A percentile compares a stretch with the other conserved stretches of the same genome.
Evolutionary conservation across 2,113 vertebrate species (phyloP).

Genomic region (Cyanocitta stelleri): DNA sequence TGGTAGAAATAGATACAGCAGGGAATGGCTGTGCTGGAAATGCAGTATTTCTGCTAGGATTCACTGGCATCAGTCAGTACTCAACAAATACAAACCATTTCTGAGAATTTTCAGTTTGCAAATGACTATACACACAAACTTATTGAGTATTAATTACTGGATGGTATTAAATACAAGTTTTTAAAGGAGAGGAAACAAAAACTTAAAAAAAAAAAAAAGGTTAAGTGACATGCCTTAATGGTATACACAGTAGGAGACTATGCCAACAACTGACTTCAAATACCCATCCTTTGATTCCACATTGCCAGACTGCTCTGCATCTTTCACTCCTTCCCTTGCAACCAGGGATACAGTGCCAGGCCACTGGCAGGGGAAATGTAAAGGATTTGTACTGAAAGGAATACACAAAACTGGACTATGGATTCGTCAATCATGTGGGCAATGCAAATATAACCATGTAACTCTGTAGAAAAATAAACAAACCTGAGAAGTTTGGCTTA

Average conservation of each 20-base stretch:
- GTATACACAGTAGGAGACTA: background rate
- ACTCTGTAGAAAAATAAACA: background rate
- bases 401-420: background rate
- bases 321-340: background rate
- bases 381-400: background rate
- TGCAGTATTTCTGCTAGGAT: background rate
- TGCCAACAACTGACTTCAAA: background rate
- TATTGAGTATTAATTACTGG: background rate
- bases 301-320: background rate
- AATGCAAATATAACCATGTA: background rate
- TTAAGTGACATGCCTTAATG: background rate
- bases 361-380: background rate
- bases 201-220: background rate
- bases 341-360: background rate
- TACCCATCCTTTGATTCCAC: background rate
- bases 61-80: background rate
- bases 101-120: background rate
- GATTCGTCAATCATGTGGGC: background rate
- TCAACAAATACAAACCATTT: background rate
- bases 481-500: background rate
- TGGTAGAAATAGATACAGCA: background rate
- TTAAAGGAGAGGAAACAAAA: background rate
- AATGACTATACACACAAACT: background rate
- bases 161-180: background rate
- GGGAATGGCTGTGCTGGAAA: background rate